Percentiles rank a stretch among this genome's conserved stretches.
Evolutionary conservation across 2,888 invertebrate genomes (phyloP).

Genomic region (Alviniconcha strummeri): DNA sequence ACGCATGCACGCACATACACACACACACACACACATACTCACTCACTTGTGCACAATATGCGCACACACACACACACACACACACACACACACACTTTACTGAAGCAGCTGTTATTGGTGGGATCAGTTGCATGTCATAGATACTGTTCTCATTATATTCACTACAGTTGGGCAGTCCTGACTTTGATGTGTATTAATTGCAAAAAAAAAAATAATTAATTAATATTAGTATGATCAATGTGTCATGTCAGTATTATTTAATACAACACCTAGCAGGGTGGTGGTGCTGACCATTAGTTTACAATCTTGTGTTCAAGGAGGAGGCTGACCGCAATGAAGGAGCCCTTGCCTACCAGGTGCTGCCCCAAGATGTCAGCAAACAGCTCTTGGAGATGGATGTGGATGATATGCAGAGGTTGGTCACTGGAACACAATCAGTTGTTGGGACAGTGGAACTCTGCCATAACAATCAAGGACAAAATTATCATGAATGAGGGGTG

Average conservation of each 20-base stretch:
- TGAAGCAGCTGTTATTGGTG: not conserved
- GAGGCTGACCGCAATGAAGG: conserved; percentile 55
- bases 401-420: conserved; percentile 59
- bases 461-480: not conserved
- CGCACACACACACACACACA: not conserved
- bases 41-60: not conserved
- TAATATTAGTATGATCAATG: too few relatives aligned
- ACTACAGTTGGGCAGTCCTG: too few relatives aligned
- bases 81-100: conserved; percentile 2
- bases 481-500: too few relatives aligned
- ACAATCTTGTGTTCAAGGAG: conserved; percentile 42
- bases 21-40: not conserved
- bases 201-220: too few relatives aligned
- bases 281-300: too few relatives aligned
- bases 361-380: conserved; percentile 58
- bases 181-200: too few relatives aligned
- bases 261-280: too few relatives aligned
- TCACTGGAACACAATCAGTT: conserved; percentile 30
- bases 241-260: too few relatives aligned
- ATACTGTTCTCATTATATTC: too few relatives aligned
- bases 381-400: conserved; percentile 54
- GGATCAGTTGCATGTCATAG: too few relatives aligned
- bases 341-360: conserved; percentile 56
- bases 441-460: not conserved
- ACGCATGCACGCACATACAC: conserved; percentile 11